Conservation (phyloP, 1,140 invertebrate genomes). For the Linepithema humile region DNA sequence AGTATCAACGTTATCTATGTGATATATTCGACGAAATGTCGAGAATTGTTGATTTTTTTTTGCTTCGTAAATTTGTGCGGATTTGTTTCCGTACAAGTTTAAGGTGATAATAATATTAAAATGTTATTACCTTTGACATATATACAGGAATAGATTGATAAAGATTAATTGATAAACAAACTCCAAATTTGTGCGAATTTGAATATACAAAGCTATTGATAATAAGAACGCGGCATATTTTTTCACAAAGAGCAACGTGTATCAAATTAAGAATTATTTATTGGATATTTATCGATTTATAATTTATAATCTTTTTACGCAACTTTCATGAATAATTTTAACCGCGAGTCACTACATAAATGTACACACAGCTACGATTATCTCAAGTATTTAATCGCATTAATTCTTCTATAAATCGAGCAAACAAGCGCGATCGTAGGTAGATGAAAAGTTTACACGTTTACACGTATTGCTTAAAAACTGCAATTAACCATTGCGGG, state of each 20-base stretch:
- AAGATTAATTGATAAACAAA: neutral
- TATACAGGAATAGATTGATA: neutral
- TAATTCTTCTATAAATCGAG: slow-evolving; percentile 14
- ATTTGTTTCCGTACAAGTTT: neutral
- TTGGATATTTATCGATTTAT: neutral
- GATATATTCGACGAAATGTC: neutral
- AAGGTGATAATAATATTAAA: neutral
- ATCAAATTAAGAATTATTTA: too few species aligned
- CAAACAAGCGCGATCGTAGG: neutral
- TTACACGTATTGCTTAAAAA: slow-evolving; percentile 32
- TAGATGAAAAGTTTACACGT: slow-evolving; percentile 27
- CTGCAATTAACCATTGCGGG: slow-evolving; percentile 40
- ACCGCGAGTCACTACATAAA: neutral
- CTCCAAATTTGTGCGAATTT: neutral
- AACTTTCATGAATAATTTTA: neutral
- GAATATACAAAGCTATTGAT: neutral
- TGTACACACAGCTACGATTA: neutral
- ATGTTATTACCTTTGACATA: neutral
- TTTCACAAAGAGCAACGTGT: neutral
- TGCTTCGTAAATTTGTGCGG: neutral
- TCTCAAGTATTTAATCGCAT: slow-evolving; percentile 31
- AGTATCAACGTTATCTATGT: neutral
- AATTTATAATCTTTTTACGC: neutral
- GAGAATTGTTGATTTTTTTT: neutral
- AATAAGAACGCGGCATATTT: neutral